Base-by-base conservation (phyloP, 64 coral and sea anemone species). In the Porites lutea region DNA sequence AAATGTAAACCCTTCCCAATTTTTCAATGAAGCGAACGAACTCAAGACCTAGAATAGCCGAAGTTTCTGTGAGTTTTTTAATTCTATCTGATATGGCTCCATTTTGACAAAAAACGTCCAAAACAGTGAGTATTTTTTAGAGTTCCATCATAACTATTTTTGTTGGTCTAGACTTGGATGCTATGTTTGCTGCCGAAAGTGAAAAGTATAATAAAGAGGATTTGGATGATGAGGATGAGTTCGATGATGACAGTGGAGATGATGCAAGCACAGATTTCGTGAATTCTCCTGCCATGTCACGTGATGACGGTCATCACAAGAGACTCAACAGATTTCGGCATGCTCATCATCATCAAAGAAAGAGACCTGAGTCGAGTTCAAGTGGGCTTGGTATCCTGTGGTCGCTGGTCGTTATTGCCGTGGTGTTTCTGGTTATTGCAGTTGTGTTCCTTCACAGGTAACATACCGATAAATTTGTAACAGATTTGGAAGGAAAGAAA, bases 401-500 rank as follows among this genome's bases (percentile, higher is more conserved):
- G 60, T 83, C 44, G 5, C 16, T 83, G 59, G 8, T 65, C 9
- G 44, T 83, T 47, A 19, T 65, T 83, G 59, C 59, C 12, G 48
- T 65, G 9, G 79, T 83, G 15, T 7, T 65, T 7, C 13, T 9
- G 1, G 59, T 50, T 66, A 19, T 83, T 19, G 6, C 79, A 16
- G 4, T 66, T 5, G 79, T 83, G 4, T 64, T 83, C n/a, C 45
- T 83, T 65, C 60, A 18, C 59, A 83, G 79, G 79, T 83, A 83
- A 83, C 44, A 18, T 6, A 48, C 5, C 1, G 27, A 74, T 4
- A 14, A 48, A 65, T 16, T 65, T 19, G 18, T 12, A 65, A 9
- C 1, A 65, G 5, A 65, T 12, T 57, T 57, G 54, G 7, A 57
- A 12, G 12, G 54, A 9, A 57, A 12, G 4, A 57, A 57, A 7